A percentile compares a stretch with the other conserved stretches of the same genome.
Conservation (phyloP, 2,888 invertebrate species). For the Phortica okadai region DNA sequence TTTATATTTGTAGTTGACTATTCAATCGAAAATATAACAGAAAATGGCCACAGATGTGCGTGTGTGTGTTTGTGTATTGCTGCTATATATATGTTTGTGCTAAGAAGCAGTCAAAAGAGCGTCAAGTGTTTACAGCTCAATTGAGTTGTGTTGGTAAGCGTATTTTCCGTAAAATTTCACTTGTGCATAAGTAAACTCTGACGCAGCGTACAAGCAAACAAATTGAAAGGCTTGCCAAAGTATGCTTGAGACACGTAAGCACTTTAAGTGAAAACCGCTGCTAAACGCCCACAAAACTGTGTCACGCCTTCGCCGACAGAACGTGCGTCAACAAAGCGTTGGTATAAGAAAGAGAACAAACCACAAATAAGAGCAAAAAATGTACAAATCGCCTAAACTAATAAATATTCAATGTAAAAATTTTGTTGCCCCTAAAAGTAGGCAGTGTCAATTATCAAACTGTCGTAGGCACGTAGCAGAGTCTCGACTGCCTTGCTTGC, state of each 20-base stretch:
- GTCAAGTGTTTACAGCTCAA: not conserved
- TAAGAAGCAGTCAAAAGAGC: not conserved
- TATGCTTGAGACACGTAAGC: constrained; percentile 2
- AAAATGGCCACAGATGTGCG: not conserved
- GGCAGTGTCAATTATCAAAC: constrained; percentile 15
- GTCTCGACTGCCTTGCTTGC: not conserved
- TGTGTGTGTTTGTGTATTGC: not conserved
- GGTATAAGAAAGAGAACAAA: not conserved
- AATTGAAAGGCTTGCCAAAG: constrained; percentile 21
- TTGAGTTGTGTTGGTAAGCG: not conserved
- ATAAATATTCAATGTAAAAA: constrained; percentile 21
- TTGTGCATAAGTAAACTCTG: not conserved
- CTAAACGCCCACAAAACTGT: not conserved
- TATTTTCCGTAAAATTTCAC: not conserved
- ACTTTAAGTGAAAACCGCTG: constrained; percentile 15
- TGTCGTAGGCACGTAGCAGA: not conserved
- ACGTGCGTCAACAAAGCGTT: not conserved
- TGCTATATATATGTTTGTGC: not conserved
- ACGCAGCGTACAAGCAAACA: not conserved
- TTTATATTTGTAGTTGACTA: too few relatives aligned
- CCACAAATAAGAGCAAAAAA: not conserved
- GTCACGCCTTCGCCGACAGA: not conserved
- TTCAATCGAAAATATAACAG: not conserved
- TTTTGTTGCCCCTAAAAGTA: not conserved
- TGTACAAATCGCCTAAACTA: constrained; percentile 1